Evolutionary conservation across 2,113 vertebrate species (phyloP), one percentile per base, ranked within the genome.

Genomic region (Esox niger): DNA sequence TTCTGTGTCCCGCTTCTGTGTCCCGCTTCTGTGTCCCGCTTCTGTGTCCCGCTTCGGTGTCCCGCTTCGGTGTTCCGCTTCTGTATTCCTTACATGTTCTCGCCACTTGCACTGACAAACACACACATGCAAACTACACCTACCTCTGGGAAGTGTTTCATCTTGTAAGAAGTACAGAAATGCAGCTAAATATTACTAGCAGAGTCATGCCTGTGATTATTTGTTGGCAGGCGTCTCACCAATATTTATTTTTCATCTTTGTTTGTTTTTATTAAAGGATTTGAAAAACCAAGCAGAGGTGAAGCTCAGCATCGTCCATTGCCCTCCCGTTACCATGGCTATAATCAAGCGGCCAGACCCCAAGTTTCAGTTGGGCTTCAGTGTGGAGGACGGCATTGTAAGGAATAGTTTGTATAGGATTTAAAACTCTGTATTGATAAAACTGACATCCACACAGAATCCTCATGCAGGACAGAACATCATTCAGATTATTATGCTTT

Each of bases 341-440:
- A 91, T 98, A 73, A 95, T 99, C 81, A 94, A 80, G 66, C 91
- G 96, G 64, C 96, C 95, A 0, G 92, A 95, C 38, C 86, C 91
- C 1, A 94, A 92, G 17, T 96, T 94, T 79, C 97, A 98, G 77
- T 88, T 99, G 73, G 97, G 97, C 58, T 99, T 99, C 90, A 96
- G 95, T 6, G 96, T 99, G 17, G 96, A 99, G 70, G 94, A 98
- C 0, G 97, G 97, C 11, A 94, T 99, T 43, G 97, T 99, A 87
- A 82, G 95, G 87, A 56, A 5, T 13, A n/a, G 4, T 67, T 59
- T 20, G 3, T 32, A 17, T 43, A 43, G 21, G 1, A 58, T 10
- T 66, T 64, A 8, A 49, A 20, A 6, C 10, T 52, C 46, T 31
- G 32, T 29, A n/a, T 1, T 32, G 1, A 17, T n/a, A 43, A 10